Percentiles rank a stretch among this genome's conserved stretches.
Evolutionary conservation across 2,888 invertebrate species (phyloP).

Genomic region (Ophraella communa): DNA sequence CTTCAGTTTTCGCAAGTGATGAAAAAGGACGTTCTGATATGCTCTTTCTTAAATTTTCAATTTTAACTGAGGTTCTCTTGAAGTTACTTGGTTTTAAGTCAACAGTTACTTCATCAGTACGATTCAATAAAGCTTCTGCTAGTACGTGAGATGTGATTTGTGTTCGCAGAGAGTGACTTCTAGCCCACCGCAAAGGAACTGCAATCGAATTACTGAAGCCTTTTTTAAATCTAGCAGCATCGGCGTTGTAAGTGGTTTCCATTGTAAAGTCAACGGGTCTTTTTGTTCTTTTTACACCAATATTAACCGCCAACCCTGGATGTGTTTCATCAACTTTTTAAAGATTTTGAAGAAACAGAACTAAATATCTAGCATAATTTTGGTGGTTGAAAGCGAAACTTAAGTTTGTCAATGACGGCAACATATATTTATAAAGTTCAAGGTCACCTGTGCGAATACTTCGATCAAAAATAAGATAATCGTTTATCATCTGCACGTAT

Average conservation of each 20-base stretch:
- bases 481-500: slow-evolving; percentile 43
- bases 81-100: too few relatives aligned
- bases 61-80: too few relatives aligned
- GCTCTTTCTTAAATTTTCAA: too few relatives aligned
- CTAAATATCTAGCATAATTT: slow-evolving; percentile 49
- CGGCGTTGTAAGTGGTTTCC: too few relatives aligned
- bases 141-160: too few relatives aligned
- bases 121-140: too few relatives aligned
- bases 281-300: not conserved
- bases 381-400: slow-evolving; percentile 49
- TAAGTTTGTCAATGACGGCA: slow-evolving; percentile 45
- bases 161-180: too few relatives aligned
- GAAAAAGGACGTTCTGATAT: not conserved
- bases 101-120: too few relatives aligned
- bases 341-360: slow-evolving; percentile 41
- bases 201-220: too few relatives aligned
- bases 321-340: slow-evolving; percentile 44
- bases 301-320: slow-evolving; percentile 37
- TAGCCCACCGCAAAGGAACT: too few relatives aligned
- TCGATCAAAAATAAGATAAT: slow-evolving; percentile 42
- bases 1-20: not conserved
- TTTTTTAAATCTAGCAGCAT: too few relatives aligned
- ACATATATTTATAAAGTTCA: slow-evolving; percentile 27
- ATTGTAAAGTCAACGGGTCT: not conserved
- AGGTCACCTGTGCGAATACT: slow-evolving; percentile 47